Conservation (phyloP, 2,888 invertebrate genomes). For the Aplocera efformata region DNA sequence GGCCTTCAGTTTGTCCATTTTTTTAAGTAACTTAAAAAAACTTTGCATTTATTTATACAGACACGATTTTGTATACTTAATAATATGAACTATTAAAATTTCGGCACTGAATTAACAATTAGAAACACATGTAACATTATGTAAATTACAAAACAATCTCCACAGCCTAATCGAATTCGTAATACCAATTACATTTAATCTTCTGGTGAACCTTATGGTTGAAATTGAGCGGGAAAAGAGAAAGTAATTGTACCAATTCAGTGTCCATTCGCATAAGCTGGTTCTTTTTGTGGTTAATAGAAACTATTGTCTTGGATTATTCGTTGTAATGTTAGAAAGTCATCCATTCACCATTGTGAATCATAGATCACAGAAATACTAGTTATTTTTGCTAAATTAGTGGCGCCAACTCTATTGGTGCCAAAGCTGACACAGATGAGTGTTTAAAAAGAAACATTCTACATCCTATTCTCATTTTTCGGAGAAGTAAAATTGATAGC, state of each 20-base stretch:
- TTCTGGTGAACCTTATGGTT: slow-evolving; percentile 2
- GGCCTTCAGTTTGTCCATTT: too few relatives aligned
- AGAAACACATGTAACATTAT: background rate
- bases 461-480: too few relatives aligned
- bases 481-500: too few relatives aligned
- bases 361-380: background rate
- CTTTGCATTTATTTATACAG: too few relatives aligned
- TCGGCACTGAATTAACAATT: too few relatives aligned
- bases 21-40: too few relatives aligned
- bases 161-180: slow-evolving; percentile 7
- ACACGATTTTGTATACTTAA: too few relatives aligned
- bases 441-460: too few relatives aligned
- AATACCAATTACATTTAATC: slow-evolving; percentile 14
- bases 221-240: slow-evolving; percentile 7
- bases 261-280: slow-evolving; percentile 10
- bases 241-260: slow-evolving; percentile 18
- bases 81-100: too few relatives aligned
- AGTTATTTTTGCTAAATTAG: too few relatives aligned
- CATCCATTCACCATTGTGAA: slow-evolving; percentile 2
- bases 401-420: too few relatives aligned
- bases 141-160: background rate
- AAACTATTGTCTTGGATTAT: slow-evolving; percentile 14
- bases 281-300: slow-evolving; percentile 7
- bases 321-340: slow-evolving; percentile 15
- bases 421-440: too few relatives aligned